These are phyloP conservation scores for Ceratotherium simum DNA, from an alignment of 2,113 vertebrate genomes.

Conservation along the genomic window DNA sequence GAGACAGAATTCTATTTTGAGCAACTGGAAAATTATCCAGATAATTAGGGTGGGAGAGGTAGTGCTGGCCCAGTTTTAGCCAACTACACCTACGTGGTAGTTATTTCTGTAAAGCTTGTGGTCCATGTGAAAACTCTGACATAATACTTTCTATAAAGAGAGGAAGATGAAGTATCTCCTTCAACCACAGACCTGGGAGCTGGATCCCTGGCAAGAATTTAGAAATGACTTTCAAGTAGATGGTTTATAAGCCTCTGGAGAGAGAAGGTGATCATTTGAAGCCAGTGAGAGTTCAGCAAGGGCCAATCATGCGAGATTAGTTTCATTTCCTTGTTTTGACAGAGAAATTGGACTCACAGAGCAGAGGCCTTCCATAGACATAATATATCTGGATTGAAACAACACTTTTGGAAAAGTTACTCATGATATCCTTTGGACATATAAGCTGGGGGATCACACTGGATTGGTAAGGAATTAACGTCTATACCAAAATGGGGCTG, in stretches of 20 bases:
- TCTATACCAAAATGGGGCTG: background rate
- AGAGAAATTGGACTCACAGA: constrained; percentile 52
- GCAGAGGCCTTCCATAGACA: background rate
- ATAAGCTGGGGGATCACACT: background rate
- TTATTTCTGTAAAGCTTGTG: background rate
- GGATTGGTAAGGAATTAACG: background rate
- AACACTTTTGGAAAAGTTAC: constrained; percentile 5
- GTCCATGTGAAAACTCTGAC: background rate
- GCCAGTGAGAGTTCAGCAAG: constrained; percentile 12
- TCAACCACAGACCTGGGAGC: background rate
- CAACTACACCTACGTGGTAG: fast-evolving
- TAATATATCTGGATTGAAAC: background rate
- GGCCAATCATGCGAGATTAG: constrained; percentile 52
- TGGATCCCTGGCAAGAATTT: background rate
- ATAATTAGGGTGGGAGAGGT: background rate
- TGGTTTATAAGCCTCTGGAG: constrained; percentile 49
- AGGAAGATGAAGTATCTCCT: background rate
- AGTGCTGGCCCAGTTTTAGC: background rate
- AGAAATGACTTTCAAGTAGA: background rate
- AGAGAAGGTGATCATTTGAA: constrained; percentile 31
- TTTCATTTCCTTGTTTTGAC: constrained; percentile 76
- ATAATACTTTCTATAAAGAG: background rate
- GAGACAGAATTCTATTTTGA: background rate
- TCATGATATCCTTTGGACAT: background rate
- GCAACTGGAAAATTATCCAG: background rate